Evolutionary conservation across 2,888 invertebrate genomes (phyloP), one percentile per base, ranked within the genome.

Genomic region (Yponomeuta evonymella): DNA sequence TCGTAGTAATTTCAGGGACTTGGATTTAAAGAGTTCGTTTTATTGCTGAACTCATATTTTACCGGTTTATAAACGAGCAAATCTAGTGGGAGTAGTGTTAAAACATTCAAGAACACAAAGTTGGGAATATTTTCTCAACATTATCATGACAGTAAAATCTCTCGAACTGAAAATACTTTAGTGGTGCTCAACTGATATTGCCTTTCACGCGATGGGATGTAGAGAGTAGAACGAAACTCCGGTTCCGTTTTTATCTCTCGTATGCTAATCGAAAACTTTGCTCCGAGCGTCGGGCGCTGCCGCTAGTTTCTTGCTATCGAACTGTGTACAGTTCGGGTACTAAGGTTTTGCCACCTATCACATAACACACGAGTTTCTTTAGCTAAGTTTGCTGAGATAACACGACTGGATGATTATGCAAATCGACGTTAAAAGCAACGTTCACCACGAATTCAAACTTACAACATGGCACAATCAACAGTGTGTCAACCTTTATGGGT

Each of bases 251-350:
- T 81, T 82, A 83, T 82, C 80, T 79, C 74, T 75, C 75, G 75
- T 79, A 80, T 78, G 81, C 79, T 82, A 83, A 83, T 81, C 78
- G 79, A 77, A 80, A 80, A 79, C 78, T 79, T 75, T 74, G 69
- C 76, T 75, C 71, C 72, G 72, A 58, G 51, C 6, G 51, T 2
- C 72, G 72, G 12, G 51, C 51, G 51, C 51, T 70, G 74, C 75
- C 73, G 71, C 74, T 74, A 76, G 76, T 77, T 74, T 70, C 77
- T 74, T 74, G 69, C 72, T 73, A 74, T 43, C 67, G 43, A 30
- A 30, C 33, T 65, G 65, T 12, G 70, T 70, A 48, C 70, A 70
- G 70, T 29, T 9, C 63, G 43, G 64, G 70, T 15, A 58, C 51
- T 15, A 15, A 58, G 64, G 43, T 48, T 65, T 65, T 58, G 51